Percentiles rank a stretch among this genome's conserved stretches.
Evolutionary conservation across 2,113 vertebrate genomes (phyloP).

Genomic region (Seriola quinqueradiata): DNA sequence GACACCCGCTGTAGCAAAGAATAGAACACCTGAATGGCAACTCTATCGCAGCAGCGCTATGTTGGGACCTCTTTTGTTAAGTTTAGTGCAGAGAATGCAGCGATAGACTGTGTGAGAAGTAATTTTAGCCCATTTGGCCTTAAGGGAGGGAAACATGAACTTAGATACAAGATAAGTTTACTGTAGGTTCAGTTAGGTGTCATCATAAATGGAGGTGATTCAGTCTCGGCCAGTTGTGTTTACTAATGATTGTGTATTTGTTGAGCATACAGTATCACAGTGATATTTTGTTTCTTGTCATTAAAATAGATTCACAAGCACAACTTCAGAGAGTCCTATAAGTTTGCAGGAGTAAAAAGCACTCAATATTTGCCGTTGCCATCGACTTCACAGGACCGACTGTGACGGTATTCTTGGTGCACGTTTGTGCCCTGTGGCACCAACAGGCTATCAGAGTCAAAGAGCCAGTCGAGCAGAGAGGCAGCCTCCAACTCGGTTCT

Average conservation of each 20-base stretch:
- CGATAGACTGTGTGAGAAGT: conserved; percentile 62
- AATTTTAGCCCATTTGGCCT: conserved; percentile 39
- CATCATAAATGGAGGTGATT: neutral
- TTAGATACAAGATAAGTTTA: conserved; percentile 48
- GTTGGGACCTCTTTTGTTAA: conserved; percentile 73
- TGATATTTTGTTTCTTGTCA: neutral
- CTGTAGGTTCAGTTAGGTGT: conserved; percentile 20
- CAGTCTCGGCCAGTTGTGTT: neutral
- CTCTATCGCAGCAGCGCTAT: conserved; percentile 51
- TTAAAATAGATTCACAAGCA: neutral
- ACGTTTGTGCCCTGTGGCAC: conserved; percentile 73
- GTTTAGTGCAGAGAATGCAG: conserved; percentile 63
- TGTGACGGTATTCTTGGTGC: conserved; percentile 40
- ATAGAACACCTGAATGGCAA: conserved; percentile 64
- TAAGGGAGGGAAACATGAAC: conserved; percentile 37
- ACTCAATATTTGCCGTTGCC: conserved; percentile 9
- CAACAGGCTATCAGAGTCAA: conserved; percentile 78
- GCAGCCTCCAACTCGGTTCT: conserved; percentile 55
- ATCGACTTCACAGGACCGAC: conserved; percentile 21
- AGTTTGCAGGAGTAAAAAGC: conserved; percentile 1
- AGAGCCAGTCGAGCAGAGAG: conserved; percentile 77
- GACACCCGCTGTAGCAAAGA: conserved; percentile 24
- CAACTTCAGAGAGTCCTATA: neutral
- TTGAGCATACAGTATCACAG: neutral
- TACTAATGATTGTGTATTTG: neutral